These are phyloP conservation scores for Sebastes miniatus DNA, from an alignment of 2,797 vertebrate species.

Conservation along the genomic window DNA sequence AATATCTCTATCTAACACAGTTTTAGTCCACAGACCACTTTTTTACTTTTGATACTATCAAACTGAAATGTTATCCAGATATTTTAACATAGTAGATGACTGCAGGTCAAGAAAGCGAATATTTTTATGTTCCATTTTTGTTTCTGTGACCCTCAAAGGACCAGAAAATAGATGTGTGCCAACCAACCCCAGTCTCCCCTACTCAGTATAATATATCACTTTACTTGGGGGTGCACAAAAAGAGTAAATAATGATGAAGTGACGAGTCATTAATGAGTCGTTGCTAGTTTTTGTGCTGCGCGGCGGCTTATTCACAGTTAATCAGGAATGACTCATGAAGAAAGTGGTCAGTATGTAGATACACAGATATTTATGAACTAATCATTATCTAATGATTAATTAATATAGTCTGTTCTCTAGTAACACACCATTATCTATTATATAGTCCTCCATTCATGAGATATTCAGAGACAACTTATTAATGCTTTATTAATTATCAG, in stretches of 20 bases:
- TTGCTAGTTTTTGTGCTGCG: not conserved
- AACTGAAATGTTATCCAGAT: not conserved
- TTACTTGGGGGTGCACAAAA: not conserved
- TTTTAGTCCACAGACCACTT: not conserved
- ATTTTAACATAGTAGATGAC: not conserved
- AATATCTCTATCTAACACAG: too few relatives aligned
- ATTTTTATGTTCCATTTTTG: too few relatives aligned
- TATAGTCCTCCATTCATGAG: not conserved
- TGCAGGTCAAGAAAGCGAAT: not conserved
- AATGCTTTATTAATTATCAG: not conserved
- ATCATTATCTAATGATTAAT: not conserved
- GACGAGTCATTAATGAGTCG: not conserved
- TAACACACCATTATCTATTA: not conserved
- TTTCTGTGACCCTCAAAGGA: too few relatives aligned
- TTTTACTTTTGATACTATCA: not conserved
- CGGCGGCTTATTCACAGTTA: not conserved
- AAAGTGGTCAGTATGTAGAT: not conserved
- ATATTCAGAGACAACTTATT: not conserved
- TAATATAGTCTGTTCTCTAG: not conserved
- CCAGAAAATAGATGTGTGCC: too few relatives aligned
- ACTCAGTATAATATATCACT: not conserved
- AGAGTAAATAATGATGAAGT: not conserved
- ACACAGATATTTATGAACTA: not conserved
- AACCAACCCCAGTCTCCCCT: not conserved
- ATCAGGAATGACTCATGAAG: not conserved